Evolutionary conservation across 2,113 vertebrate species (phyloP), one percentile per base, ranked within the genome.

Genomic region (Motacilla tschutschensis): DNA sequence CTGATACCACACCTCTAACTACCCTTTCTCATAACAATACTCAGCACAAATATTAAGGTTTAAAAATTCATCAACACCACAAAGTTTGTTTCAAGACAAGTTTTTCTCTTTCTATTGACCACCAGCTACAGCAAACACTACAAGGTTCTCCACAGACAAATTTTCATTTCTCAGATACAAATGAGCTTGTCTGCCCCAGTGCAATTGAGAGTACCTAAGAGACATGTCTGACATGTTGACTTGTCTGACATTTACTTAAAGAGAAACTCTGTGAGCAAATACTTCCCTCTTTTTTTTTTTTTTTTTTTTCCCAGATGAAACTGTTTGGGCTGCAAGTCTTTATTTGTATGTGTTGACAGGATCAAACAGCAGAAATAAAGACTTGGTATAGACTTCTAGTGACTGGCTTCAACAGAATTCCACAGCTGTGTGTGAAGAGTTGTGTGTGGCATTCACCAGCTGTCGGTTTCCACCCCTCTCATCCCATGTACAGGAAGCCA

Each of bases 201-300:
- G 35, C 55, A 83, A 65, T 5, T 64, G 29, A 25, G 26, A 79
- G n/a, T 26, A 40, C 38, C 54, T 72, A 35, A 69, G 80, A 38
- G 83, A 64, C 21, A 44, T 33, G 29, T 46, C 74, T 78, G 59
- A 79, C 47, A 71, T 43, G 31, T 79, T 79, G 78, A 67, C 54
- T 90, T 64, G 54, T 54, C 87, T 90, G 84, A 90, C 55, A 76
- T 90, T 81, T 90, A 79, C 77, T 80, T 83, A 70, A 80, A 87
- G 60, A 63, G 40, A 85, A 83, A 66, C 16, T 47, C 36, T 41
- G 9, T 57, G 70, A 91, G 74, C 50, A 88, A 91, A 92, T 29
- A 46, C 12, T 64, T 74, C 7, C 2, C 1, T 21, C 1, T 18
- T 46, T 63, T 47, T 48, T 21, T 35, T 58, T 46, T 57, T 14